A percentile compares a stretch with the other conserved stretches of the same genome.
Conservation (phyloP, 2,113 vertebrate genomes). For the Pachypanchax playfairii region DNA sequence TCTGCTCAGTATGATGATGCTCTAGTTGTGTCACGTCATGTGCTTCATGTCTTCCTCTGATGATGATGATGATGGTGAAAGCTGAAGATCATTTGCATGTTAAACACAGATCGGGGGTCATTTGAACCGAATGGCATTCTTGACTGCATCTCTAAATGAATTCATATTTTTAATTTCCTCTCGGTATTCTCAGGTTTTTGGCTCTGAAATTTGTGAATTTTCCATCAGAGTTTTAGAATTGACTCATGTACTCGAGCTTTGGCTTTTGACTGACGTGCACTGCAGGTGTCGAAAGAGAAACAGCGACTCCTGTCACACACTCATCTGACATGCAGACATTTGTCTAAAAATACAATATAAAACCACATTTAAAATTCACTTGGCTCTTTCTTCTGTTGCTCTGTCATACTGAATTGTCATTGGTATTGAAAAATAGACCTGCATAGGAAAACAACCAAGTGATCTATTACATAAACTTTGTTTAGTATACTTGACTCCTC, state of each 20-base stretch:
- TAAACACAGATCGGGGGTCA: neutral
- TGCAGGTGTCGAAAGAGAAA: neutral
- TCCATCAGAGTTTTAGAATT: conserved; percentile 2
- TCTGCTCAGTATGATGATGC: conserved; percentile 37
- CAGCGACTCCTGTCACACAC: neutral
- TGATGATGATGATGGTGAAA: conserved; percentile 20
- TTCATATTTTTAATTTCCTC: neutral
- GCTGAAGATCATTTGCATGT: conserved; percentile 13
- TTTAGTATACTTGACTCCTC: too few species aligned
- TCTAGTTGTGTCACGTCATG: conserved; percentile 42
- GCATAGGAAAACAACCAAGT: too few species aligned
- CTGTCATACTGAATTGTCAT: neutral
- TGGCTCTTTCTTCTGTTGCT: neutral
- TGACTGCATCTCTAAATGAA: neutral
- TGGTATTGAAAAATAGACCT: neutral
- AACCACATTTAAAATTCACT: conserved; percentile 10
- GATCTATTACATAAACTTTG: too few species aligned
- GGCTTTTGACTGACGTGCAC: neutral
- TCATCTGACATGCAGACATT: neutral
- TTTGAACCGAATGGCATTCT: neutral
- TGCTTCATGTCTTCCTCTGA: conserved; percentile 23
- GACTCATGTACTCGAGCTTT: neutral
- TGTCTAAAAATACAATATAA: conserved; percentile 2
- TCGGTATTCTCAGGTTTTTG: neutral
- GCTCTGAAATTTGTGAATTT: neutral